phyloP scores from a whole-genome alignment of 1,140 invertebrate species.

The Onthophagus taurus region DNA sequence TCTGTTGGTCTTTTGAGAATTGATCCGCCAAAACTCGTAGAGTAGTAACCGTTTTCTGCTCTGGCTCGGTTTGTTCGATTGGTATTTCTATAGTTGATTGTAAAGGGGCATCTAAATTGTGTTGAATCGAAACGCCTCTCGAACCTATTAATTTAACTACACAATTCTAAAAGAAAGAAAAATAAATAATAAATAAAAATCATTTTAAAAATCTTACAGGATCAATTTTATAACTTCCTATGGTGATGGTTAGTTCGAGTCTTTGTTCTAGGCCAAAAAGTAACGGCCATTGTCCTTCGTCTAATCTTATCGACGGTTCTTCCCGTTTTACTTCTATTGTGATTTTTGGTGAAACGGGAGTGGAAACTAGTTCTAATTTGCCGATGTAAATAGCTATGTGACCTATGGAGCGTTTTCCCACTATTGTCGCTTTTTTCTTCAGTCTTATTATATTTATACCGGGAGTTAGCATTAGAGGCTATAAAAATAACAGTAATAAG shows the following conservation, averaged over 20 bases:
- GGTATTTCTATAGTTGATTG: constrained; percentile 50
- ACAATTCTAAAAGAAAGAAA: constrained; percentile 34
- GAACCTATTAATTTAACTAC: constrained; percentile 48
- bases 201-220: constrained; percentile 23
- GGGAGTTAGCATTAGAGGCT: constrained; percentile 48
- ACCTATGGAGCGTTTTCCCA: constrained; percentile 50
- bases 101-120: constrained; percentile 31
- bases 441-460: constrained; percentile 63
- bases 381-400: constrained; percentile 51
- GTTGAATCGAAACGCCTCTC: constrained; percentile 44
- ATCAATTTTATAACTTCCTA: constrained; percentile 47
- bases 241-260: constrained; percentile 56
- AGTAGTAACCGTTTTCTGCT: constrained; percentile 51
- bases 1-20: constrained; percentile 62
- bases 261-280: constrained; percentile 60
- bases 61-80: constrained; percentile 57
- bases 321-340: constrained; percentile 48
- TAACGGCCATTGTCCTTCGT: constrained; percentile 43
- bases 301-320: constrained; percentile 41
- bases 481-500: constrained; percentile 13
- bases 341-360: constrained; percentile 39
- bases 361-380: constrained; percentile 42
- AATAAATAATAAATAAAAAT: neutral
- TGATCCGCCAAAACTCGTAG: constrained; percentile 62
- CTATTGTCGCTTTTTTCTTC: constrained; percentile 47